Conservation (phyloP, 1,140 invertebrate species). For the Ips typographus region DNA sequence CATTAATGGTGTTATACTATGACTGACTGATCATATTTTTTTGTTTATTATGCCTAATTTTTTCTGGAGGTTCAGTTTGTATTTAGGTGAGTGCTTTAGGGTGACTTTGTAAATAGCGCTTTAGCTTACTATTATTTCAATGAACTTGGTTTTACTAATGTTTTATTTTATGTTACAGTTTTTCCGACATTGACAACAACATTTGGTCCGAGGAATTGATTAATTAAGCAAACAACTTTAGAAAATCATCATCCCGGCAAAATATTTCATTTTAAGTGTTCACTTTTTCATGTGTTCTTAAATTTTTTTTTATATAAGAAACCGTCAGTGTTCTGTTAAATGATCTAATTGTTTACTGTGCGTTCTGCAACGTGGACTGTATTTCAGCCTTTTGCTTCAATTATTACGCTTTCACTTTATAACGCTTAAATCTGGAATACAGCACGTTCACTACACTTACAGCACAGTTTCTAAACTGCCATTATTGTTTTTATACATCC, state of each 20-base stretch:
- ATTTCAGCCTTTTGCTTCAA: conserved; percentile 32
- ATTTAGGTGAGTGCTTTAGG: conserved; percentile 23
- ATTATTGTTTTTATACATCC: conserved; percentile 42
- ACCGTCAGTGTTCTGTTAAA: conserved; percentile 6
- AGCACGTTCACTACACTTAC: conserved; percentile 29
- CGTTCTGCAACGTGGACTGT: conserved; percentile 30
- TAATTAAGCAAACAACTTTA: conserved; percentile 24
- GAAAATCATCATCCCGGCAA: conserved; percentile 2
- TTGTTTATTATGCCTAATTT: conserved; percentile 23
- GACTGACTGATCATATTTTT: conserved; percentile 40
- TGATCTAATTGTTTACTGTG: conserved; percentile 18
- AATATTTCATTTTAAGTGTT: conserved; percentile 36
- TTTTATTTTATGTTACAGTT: conserved; percentile 39
- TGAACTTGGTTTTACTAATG: conserved; percentile 8
- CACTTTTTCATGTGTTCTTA: conserved; percentile 44
- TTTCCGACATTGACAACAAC: conserved; percentile 35
- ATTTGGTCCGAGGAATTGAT: conserved; percentile 35
- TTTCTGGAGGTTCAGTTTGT: conserved; percentile 6
- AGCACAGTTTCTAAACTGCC: conserved; percentile 41
- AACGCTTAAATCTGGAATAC: conserved; percentile 38
- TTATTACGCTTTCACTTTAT: conserved; percentile 29
- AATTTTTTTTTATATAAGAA: conserved; percentile 23
- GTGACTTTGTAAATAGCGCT: too few relatives aligned
- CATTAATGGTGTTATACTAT: conserved; percentile 15
- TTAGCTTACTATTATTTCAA: too few relatives aligned